Evolutionary conservation across 2,113 vertebrate genomes (phyloP).

Genomic region (Chascanopsetta lugubris): DNA sequence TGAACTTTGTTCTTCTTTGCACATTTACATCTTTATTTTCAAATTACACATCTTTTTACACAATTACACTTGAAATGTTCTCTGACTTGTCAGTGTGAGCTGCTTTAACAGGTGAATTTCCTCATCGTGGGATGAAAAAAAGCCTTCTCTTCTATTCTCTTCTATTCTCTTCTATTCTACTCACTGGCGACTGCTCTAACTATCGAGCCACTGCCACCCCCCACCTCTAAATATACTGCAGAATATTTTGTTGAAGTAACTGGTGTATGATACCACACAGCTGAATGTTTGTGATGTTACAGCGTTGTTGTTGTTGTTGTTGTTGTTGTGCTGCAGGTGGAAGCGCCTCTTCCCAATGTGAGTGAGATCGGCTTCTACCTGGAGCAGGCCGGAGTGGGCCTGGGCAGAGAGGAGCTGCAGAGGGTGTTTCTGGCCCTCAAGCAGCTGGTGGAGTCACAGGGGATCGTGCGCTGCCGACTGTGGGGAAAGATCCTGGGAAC

Average conservation of each 20-base stretch:
- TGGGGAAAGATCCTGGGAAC: constrained; percentile 95
- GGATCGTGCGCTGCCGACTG: constrained; percentile 86
- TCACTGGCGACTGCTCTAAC: too few relatives aligned
- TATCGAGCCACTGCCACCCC: too few relatives aligned
- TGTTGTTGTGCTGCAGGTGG: constrained; percentile 72
- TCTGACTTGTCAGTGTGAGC: too few relatives aligned
- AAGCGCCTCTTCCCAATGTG: constrained; percentile 85
- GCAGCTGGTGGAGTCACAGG: constrained; percentile 84
- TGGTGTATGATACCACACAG: background rate
- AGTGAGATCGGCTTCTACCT: constrained; percentile 90
- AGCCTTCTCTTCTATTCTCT: too few relatives aligned
- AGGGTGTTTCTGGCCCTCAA: constrained; percentile 90
- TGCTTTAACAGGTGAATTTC: too few relatives aligned
- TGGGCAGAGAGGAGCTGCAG: constrained; percentile 88
- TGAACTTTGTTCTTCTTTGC: too few relatives aligned
- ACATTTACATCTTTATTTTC: too few relatives aligned
- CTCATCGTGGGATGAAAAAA: too few relatives aligned
- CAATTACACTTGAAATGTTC: too few relatives aligned
- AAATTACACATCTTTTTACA: too few relatives aligned
- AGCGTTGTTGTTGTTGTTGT: background rate
- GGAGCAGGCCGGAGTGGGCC: constrained; percentile 89
- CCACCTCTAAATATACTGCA: background rate
- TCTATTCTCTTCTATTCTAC: too few relatives aligned
- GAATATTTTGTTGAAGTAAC: background rate
- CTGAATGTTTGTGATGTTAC: background rate